Percentiles rank a stretch among this genome's conserved stretches.
These are phyloP conservation scores for Cheilinus undulatus DNA, from an alignment of 2,113 vertebrate genomes.

Conservation along the genomic window DNA sequence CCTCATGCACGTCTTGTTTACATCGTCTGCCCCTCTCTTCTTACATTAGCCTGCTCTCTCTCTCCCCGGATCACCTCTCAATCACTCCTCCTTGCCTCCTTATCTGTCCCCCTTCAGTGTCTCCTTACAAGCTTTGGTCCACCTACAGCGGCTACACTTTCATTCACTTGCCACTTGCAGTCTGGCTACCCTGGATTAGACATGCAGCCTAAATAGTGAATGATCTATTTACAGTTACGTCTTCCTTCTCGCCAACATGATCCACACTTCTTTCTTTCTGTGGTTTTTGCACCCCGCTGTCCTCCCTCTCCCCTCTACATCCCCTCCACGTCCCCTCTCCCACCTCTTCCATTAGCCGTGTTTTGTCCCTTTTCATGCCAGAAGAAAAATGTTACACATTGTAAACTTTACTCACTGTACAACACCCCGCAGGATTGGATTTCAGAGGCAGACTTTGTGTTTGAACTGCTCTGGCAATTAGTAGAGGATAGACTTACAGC, in stretches of 20 bases:
- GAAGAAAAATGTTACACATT: constrained; percentile 73
- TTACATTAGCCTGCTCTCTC: constrained; percentile 49
- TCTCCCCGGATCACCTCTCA: constrained; percentile 57
- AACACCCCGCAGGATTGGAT: constrained; percentile 70
- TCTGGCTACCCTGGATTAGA: constrained; percentile 42
- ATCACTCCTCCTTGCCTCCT: constrained; percentile 55
- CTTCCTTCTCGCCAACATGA: constrained; percentile 9
- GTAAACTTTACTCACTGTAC: constrained; percentile 76
- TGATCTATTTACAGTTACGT: constrained; percentile 53
- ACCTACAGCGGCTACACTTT: constrained; percentile 62
- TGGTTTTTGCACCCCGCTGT: constrained; percentile 3
- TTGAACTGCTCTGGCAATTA: constrained; percentile 82
- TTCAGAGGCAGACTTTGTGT: constrained; percentile 83
- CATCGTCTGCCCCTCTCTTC: constrained; percentile 54
- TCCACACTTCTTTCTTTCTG: constrained; percentile 15
- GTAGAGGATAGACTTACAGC: constrained; percentile 82
- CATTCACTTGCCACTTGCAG: constrained; percentile 46
- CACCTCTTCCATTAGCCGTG: constrained; percentile 16
- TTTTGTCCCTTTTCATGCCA: constrained; percentile 52
- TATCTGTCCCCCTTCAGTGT: constrained; percentile 67
- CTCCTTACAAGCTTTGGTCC: constrained; percentile 54
- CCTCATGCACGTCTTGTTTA: constrained; percentile 59
- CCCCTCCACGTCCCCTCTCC: neutral
- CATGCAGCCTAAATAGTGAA: constrained; percentile 63
- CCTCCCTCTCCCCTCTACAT: neutral